Conservation (phyloP, 2,888 invertebrate genomes). For the Coelinius sp. region DNA sequence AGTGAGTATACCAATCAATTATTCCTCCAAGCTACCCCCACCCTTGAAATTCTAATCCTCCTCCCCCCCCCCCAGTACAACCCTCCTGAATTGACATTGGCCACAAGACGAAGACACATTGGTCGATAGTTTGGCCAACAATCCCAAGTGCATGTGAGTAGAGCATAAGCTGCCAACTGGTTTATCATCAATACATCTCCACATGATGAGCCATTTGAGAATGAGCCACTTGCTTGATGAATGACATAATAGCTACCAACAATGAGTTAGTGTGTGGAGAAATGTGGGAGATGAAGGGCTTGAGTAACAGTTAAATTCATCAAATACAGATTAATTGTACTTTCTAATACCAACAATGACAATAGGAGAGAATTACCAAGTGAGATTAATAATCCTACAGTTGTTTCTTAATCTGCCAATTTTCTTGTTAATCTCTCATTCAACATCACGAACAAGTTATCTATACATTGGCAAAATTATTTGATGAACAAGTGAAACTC, state of each 20-base stretch:
- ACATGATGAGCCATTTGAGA: background rate
- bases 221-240: conserved; percentile 1
- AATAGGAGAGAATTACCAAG: background rate
- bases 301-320: background rate
- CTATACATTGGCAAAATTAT: conserved; percentile 11
- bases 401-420: conserved; percentile 25
- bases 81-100: conserved; percentile 6
- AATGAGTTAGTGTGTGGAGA: no score
- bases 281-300: background rate
- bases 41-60: background rate
- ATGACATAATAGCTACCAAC: conserved; percentile 6
- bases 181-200: conserved; percentile 8
- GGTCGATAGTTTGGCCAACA: conserved; percentile 11
- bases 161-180: conserved; percentile 19
- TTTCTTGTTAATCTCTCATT: background rate
- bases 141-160: conserved; percentile 7
- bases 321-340: conserved; percentile 14
- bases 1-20: background rate
- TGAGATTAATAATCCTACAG: conserved; percentile 20
- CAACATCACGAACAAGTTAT: background rate
- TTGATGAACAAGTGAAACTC: background rate
- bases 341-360: conserved; percentile 14
- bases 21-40: background rate
- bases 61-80: background rate
- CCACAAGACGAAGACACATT: conserved; percentile 1